Conservation (phyloP, 2,797 vertebrate genomes). For the Myotis myotis region DNA sequence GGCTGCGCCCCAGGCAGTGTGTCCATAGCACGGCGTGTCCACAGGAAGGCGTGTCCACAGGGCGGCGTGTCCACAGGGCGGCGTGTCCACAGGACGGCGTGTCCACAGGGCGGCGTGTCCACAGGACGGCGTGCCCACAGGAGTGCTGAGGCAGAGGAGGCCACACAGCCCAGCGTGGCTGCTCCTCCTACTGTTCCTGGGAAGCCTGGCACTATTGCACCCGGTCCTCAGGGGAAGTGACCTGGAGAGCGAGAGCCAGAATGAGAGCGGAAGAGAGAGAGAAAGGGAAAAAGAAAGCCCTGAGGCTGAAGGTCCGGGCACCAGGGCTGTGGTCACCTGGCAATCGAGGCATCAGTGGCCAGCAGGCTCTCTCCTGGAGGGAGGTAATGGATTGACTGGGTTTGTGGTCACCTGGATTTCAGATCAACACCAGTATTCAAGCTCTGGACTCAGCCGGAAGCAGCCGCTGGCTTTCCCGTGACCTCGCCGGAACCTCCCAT, state of each 20-base stretch:
- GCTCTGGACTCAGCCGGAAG: constrained; percentile 84
- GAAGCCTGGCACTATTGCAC: constrained; percentile 55
- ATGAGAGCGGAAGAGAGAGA: not conserved
- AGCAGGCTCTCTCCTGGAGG: constrained; percentile 76
- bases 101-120: not conserved
- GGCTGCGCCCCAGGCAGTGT: not conserved
- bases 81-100: too few relatives aligned
- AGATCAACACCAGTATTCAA: constrained; percentile 87
- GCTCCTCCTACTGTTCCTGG: constrained; percentile 57
- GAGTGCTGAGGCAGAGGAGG: not conserved
- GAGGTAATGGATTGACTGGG: constrained; percentile 85
- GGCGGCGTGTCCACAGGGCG: not conserved
- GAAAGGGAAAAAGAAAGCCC: not conserved
- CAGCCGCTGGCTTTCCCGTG: constrained; percentile 84
- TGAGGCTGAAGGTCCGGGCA: not conserved
- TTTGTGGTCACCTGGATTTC: constrained; percentile 87
- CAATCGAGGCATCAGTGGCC: constrained; percentile 75
- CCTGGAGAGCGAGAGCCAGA: not conserved
- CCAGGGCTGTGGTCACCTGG: constrained; percentile 52
- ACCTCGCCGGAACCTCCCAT: constrained; percentile 87
- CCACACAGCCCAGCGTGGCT: not conserved
- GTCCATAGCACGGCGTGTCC: not conserved
- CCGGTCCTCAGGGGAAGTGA: not conserved
- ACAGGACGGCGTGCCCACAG: not conserved
- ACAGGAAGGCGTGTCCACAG: too few relatives aligned